phyloP scores from a whole-genome alignment of 2,797 vertebrate genomes.

The Paramormyrops hopkinsi region DNA sequence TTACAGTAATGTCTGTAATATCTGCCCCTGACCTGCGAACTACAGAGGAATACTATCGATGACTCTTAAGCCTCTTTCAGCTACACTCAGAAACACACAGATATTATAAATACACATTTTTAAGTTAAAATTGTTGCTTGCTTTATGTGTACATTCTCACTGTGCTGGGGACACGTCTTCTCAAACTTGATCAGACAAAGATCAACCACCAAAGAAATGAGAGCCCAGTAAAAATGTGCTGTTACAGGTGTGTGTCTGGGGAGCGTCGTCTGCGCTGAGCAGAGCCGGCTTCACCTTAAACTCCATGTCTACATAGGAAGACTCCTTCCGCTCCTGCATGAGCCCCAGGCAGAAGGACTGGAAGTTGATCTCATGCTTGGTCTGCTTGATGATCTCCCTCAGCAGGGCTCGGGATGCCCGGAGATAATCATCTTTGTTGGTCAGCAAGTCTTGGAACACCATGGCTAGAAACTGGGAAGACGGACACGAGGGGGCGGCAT shows the following conservation, averaged over 20 bases:
- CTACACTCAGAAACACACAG: neutral
- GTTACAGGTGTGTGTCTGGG: neutral
- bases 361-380: slow-evolving; percentile 97
- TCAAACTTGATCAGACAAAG: neutral
- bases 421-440: slow-evolving; percentile 93
- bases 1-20: too few relatives aligned
- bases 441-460: slow-evolving; percentile 96
- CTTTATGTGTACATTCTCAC: neutral
- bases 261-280: neutral
- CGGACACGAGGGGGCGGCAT: neutral
- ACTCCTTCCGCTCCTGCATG: slow-evolving; percentile 95
- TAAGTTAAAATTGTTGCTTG: neutral
- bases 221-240: neutral
- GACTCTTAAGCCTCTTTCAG: neutral
- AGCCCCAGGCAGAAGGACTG: slow-evolving; percentile 95
- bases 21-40: neutral
- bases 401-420: slow-evolving; percentile 86
- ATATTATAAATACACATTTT: neutral
- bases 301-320: slow-evolving; percentile 85
- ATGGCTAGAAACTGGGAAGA: slow-evolving; percentile 83
- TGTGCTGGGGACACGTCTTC: neutral
- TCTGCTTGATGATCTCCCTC: slow-evolving; percentile 96
- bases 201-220: neutral
- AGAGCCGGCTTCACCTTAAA: slow-evolving; percentile 72
- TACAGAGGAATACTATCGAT: neutral